These are phyloP conservation scores for Argyrosomus regius DNA, from an alignment of 2,797 vertebrate species.

Conservation along the genomic window DNA sequence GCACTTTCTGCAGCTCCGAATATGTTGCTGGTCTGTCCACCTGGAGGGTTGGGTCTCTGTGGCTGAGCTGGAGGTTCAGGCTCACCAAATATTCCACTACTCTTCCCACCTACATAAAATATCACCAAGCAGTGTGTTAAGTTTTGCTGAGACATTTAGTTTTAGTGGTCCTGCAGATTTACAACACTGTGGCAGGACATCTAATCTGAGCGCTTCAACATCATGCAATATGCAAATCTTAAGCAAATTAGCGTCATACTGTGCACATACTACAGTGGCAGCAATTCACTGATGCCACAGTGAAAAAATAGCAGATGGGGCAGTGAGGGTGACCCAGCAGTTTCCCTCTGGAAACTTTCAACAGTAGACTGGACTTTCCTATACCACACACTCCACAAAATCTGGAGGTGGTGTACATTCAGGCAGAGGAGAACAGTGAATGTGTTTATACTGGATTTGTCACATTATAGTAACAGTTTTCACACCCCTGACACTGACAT, in stretches of 20 bases:
- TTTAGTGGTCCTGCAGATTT: not conserved
- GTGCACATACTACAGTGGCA: not conserved
- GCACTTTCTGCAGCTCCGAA: slow-evolving; percentile 85
- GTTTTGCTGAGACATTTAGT: not conserved
- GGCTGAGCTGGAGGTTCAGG: slow-evolving; percentile 78
- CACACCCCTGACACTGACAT: slow-evolving; percentile 46
- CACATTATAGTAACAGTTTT: slow-evolving; percentile 54
- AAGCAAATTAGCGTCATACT: not conserved
- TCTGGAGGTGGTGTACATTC: slow-evolving; percentile 13
- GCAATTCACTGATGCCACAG: not conserved
- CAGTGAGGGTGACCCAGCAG: slow-evolving; percentile 9
- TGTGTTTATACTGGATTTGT: slow-evolving; percentile 28
- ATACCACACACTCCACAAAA: slow-evolving; percentile 22
- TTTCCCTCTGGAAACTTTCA: not conserved
- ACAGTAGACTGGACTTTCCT: not conserved
- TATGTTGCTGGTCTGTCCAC: slow-evolving; percentile 88
- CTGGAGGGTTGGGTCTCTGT: slow-evolving; percentile 83
- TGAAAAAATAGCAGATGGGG: not conserved
- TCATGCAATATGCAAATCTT: not conserved
- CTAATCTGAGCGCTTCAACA: not conserved
- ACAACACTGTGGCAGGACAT: not conserved
- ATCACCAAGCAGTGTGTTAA: not conserved
- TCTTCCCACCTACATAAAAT: slow-evolving; percentile 91
- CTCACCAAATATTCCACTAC: slow-evolving; percentile 93
- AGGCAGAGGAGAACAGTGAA: slow-evolving; percentile 4